Conservation (phyloP, 2,113 vertebrate species). For the Amphiprion percula region DNA sequence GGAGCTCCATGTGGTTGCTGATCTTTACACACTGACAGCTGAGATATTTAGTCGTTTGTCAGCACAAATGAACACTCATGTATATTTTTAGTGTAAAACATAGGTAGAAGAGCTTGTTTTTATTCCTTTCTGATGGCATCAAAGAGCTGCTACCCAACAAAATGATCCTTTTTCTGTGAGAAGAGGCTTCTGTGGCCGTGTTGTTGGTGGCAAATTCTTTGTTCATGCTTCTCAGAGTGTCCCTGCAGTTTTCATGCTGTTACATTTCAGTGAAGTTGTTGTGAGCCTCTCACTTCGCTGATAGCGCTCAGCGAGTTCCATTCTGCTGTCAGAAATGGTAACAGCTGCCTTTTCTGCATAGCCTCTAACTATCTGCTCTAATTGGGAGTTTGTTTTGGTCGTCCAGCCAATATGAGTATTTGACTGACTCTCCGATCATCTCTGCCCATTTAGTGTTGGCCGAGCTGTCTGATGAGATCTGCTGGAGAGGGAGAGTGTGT, state of each 20-base stretch:
- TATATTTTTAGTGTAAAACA: background rate
- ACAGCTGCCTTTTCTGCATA: conserved; percentile 56
- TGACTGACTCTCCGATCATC: conserved; percentile 32
- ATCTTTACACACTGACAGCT: conserved; percentile 3
- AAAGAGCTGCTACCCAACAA: conserved; percentile 2
- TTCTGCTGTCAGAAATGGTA: conserved; percentile 49
- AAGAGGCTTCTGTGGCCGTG: background rate
- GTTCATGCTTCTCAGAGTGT: conserved; percentile 16
- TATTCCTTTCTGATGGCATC: background rate
- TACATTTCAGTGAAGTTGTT: conserved; percentile 13
- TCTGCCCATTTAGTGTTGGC: conserved; percentile 33
- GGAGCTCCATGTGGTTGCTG: background rate
- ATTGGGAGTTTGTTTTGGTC: conserved; percentile 60
- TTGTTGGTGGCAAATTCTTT: conserved; percentile 16
- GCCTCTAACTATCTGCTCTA: conserved; percentile 52
- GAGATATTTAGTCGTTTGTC: conserved; percentile 13
- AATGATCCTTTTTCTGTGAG: conserved; percentile 2
- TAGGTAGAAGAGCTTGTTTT: background rate
- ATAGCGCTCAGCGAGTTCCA: conserved; percentile 1
- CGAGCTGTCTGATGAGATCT: background rate
- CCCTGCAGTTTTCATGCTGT: conserved; percentile 11
- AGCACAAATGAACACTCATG: background rate
- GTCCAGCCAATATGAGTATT: conserved; percentile 26
- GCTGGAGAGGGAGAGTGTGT: background rate
- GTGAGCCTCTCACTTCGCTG: conserved; percentile 14